Percentiles rank a stretch among this genome's conserved stretches.
These are phyloP conservation scores for Heliconius hortense DNA, from an alignment of 2,888 invertebrate genomes.

Conservation along the genomic window DNA sequence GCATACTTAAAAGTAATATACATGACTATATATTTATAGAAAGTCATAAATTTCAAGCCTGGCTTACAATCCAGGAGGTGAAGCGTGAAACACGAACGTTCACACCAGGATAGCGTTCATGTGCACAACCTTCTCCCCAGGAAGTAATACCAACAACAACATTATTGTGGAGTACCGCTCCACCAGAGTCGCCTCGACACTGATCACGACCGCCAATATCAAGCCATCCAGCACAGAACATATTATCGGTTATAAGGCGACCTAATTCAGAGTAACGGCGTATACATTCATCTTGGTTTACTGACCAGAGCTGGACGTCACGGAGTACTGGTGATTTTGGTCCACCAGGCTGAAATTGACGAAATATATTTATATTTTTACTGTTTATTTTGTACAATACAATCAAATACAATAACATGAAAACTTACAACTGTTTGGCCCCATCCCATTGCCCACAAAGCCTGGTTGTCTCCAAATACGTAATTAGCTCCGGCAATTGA, in stretches of 20 bases:
- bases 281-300: slow-evolving; percentile 51
- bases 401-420: neutral
- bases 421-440: slow-evolving; percentile 45
- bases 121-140: slow-evolving; percentile 54
- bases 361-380: neutral
- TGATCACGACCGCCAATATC: slow-evolving; percentile 64
- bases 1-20: too few relatives aligned
- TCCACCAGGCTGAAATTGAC: slow-evolving; percentile 28
- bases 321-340: slow-evolving; percentile 39
- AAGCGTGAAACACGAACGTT: slow-evolving; percentile 55
- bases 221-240: slow-evolving; percentile 62
- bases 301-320: slow-evolving; percentile 52
- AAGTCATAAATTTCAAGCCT: too few relatives aligned
- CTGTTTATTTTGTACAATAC: neutral
- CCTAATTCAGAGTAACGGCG: slow-evolving; percentile 45
- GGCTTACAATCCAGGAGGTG: slow-evolving; percentile 53
- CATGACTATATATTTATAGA: too few relatives aligned
- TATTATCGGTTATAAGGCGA: slow-evolving; percentile 51
- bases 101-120: slow-evolving; percentile 50
- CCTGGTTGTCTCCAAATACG: slow-evolving; percentile 47
- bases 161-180: slow-evolving; percentile 52
- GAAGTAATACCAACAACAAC: slow-evolving; percentile 50
- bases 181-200: slow-evolving; percentile 65
- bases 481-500: slow-evolving; percentile 50
- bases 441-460: slow-evolving; percentile 55